phyloP scores from a whole-genome alignment of 1,140 invertebrate species.

The Conus ventricosus region DNA sequence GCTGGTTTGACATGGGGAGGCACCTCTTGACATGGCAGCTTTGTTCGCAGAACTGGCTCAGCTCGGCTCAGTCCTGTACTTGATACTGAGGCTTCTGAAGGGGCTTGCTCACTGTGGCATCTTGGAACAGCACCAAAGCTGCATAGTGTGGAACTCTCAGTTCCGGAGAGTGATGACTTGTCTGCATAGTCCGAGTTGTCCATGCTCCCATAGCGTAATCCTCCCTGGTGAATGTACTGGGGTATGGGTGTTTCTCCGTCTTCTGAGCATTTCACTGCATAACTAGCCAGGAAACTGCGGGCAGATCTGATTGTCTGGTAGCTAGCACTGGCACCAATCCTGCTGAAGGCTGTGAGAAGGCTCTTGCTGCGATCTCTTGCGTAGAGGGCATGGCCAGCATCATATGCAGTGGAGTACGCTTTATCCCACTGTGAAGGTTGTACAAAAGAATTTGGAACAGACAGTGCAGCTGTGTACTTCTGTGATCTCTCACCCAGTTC shows the following conservation, averaged over 20 bases:
- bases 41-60: constrained; percentile 15
- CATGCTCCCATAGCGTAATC: not conserved
- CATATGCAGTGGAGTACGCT: not conserved
- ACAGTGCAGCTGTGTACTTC: constrained; percentile 16
- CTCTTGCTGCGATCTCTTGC: not conserved
- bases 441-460: not conserved
- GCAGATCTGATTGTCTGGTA: not conserved
- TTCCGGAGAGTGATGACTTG: not conserved
- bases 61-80: not conserved
- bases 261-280: constrained; percentile 8
- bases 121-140: constrained; percentile 18
- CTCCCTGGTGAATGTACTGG: constrained; percentile 3
- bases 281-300: constrained; percentile 6
- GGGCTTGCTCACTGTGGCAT: constrained; percentile 14
- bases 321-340: not conserved
- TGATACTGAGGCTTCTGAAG: not conserved
- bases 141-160: constrained; percentile 8
- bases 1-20: not conserved
- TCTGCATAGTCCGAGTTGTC: constrained; percentile 2
- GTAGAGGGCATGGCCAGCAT: constrained; percentile 1
- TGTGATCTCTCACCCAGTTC: constrained; percentile 9
- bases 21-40: constrained; percentile 1
- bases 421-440: not conserved
- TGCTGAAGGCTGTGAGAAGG: constrained; percentile 1
- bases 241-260: constrained; percentile 1